A percentile compares a stretch with the other conserved stretches of the same genome.
Evolutionary conservation across 2,113 vertebrate genomes (phyloP).

Genomic region (Aythya baeri): DNA sequence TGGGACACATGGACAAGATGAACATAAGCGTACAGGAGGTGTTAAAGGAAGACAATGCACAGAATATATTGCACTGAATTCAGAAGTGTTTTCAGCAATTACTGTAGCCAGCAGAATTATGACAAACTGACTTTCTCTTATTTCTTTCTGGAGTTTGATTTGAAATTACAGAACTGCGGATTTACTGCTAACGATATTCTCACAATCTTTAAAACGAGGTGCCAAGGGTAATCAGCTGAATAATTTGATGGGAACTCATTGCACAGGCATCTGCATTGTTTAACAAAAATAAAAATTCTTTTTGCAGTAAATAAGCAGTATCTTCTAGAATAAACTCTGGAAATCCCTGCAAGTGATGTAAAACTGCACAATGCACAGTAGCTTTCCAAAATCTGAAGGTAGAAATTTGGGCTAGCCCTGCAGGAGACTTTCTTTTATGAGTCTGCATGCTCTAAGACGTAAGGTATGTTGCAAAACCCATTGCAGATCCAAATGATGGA

Average conservation of each 20-base stretch:
- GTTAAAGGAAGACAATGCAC: neutral
- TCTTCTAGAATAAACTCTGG: neutral
- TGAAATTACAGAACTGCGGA: neutral
- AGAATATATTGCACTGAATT: neutral
- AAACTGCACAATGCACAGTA: neutral
- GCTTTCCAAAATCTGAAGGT: neutral
- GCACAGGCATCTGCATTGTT: neutral
- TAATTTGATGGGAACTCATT: slow-evolving; percentile 3
- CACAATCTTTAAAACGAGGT: neutral
- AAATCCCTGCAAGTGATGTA: neutral
- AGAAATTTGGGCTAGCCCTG: neutral
- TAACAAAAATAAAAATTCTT: neutral
- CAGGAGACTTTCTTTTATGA: neutral
- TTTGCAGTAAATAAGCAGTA: neutral
- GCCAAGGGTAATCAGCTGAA: neutral
- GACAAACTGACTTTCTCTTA: neutral
- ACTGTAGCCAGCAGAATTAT: neutral
- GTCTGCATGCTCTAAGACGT: neutral
- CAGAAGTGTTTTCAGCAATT: neutral
- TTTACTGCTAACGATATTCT: neutral
- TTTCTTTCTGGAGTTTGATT: neutral
- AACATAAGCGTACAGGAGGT: neutral
- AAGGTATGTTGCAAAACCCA: neutral
- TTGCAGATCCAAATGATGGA: neutral
- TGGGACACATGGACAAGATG: neutral